These are phyloP conservation scores for Dermatemys mawii DNA, from an alignment of 2,113 vertebrate species.

Conservation along the genomic window DNA sequence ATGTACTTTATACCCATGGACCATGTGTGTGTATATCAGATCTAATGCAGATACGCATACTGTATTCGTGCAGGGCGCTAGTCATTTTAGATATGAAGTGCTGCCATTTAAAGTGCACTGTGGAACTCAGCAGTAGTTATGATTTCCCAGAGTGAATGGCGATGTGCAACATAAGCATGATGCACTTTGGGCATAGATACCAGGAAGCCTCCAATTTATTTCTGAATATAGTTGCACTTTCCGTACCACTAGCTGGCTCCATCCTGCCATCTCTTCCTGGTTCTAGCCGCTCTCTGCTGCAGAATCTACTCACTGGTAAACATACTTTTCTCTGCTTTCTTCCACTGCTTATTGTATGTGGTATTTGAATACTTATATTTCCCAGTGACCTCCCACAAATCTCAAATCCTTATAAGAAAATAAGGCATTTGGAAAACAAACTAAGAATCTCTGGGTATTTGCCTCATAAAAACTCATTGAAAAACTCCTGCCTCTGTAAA, in stretches of 20 bases:
- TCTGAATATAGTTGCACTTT: background rate
- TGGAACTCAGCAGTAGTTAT: too few species aligned
- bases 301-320: background rate
- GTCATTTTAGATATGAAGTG: too few species aligned
- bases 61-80: too few species aligned
- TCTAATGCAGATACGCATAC: too few species aligned
- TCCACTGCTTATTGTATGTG: background rate
- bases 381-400: background rate
- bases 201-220: background rate
- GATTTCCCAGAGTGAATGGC: background rate
- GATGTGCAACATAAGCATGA: background rate
- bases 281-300: background rate
- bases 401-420: background rate
- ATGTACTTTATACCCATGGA: too few species aligned
- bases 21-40: too few species aligned
- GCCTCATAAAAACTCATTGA: background rate
- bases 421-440: background rate
- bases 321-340: background rate
- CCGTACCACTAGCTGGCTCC: background rate
- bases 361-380: background rate
- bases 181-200: background rate
- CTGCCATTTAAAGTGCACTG: too few species aligned
- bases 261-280: background rate
- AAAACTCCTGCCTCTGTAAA: background rate
- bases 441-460: background rate